Evolutionary conservation across 2,113 vertebrate species (phyloP).

Genomic region (Aegithalos caudatus): DNA sequence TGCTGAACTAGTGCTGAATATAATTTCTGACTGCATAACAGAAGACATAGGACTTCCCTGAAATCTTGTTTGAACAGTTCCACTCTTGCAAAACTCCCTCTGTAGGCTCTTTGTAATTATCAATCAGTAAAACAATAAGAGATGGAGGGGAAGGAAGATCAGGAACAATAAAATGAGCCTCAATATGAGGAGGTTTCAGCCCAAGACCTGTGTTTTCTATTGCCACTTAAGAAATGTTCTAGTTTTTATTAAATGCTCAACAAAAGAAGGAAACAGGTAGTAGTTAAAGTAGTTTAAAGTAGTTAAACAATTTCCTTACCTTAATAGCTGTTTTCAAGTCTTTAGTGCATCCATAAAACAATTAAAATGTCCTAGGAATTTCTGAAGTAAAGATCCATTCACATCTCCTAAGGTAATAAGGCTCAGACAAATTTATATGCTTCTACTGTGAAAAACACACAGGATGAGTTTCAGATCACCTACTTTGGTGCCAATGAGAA

Average conservation of each 20-base stretch:
- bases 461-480: neutral
- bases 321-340: neutral
- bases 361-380: neutral
- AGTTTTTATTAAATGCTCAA: neutral
- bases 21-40: neutral
- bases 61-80: neutral
- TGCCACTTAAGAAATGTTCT: neutral
- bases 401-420: neutral
- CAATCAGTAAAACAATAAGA: neutral
- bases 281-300: neutral
- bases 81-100: neutral
- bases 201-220: neutral
- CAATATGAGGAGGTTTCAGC: neutral
- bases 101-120: neutral
- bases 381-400: neutral
- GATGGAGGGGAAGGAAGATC: neutral
- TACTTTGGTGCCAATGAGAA: neutral
- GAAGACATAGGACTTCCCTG: neutral
- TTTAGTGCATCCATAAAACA: neutral
- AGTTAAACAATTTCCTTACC: neutral
- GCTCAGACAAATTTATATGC: neutral
- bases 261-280: conserved; percentile 26
- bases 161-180: neutral
- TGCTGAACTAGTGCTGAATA: neutral
- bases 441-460: neutral